phyloP scores from a whole-genome alignment of 2,113 vertebrate species.

The Diphyllodes magnificus region DNA sequence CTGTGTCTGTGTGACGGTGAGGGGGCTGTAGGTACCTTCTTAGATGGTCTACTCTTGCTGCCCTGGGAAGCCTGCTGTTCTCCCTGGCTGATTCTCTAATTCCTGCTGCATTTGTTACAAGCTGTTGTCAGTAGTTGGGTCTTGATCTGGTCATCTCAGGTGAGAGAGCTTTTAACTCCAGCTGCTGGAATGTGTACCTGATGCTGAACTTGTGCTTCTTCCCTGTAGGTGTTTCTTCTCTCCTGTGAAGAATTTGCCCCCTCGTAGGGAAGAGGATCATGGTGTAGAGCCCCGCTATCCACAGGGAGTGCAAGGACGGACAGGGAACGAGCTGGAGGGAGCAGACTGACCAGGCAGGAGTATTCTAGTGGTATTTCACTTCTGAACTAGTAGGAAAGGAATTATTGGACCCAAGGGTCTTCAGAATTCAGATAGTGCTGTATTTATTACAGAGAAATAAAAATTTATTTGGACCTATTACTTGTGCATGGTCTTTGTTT shows the following conservation, averaged over 20 bases:
- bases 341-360: neutral
- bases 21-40: neutral
- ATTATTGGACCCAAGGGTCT: neutral
- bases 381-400: neutral
- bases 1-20: rapidly evolving
- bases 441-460: slow-evolving; percentile 37
- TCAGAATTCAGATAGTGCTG: neutral
- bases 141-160: too few species aligned
- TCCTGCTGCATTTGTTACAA: rapidly evolving
- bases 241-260: slow-evolving; percentile 38
- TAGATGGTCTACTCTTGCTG: rapidly evolving
- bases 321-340: neutral
- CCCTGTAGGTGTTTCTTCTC: slow-evolving; percentile 58
- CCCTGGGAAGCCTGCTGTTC: neutral
- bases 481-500: neutral
- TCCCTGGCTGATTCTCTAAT: neutral
- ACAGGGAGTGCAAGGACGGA: neutral
- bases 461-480: slow-evolving; percentile 20
- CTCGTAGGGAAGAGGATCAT: neutral
- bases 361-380: neutral
- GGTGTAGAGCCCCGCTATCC: neutral
- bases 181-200: rapidly evolving
- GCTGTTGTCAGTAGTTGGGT: too few species aligned
- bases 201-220: neutral
- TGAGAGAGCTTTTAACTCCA: neutral